Conservation (phyloP, 2,888 invertebrate genomes). For the Cartodere bifasciata region DNA sequence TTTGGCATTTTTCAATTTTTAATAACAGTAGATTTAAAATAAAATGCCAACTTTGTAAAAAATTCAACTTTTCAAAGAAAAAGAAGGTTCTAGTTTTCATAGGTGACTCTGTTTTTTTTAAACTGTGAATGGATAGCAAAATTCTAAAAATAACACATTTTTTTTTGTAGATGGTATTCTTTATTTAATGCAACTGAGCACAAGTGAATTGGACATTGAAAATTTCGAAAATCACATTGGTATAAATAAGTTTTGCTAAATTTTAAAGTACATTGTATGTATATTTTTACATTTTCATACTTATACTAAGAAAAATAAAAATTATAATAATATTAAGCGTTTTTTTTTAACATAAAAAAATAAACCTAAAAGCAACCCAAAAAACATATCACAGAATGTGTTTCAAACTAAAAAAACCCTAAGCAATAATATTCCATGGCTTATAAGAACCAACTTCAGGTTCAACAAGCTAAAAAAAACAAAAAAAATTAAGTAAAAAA, state of each 20-base stretch:
- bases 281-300: neutral
- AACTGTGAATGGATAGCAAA: too few relatives aligned
- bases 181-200: slow-evolving; percentile 7
- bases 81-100: too few relatives aligned
- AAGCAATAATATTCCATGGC: slow-evolving; percentile 55
- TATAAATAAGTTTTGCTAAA: slow-evolving; percentile 1
- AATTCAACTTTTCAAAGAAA: too few relatives aligned
- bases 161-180: slow-evolving; percentile 10
- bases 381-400: too few relatives aligned
- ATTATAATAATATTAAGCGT: slow-evolving; percentile 3
- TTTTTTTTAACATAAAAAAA: slow-evolving; percentile 12
- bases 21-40: too few relatives aligned
- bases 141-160: too few relatives aligned
- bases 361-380: slow-evolving; percentile 7
- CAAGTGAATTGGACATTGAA: slow-evolving; percentile 7
- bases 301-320: neutral
- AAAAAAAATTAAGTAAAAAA: slow-evolving; percentile 11
- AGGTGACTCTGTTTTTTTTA: too few relatives aligned
- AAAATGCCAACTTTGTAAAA: too few relatives aligned
- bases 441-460: slow-evolving; percentile 42
- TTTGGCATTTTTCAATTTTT: too few relatives aligned
- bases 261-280: neutral
- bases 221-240: slow-evolving; percentile 8
- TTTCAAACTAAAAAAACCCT: too few relatives aligned
- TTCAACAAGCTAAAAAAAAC: slow-evolving; percentile 40